Evolutionary conservation across 1,140 invertebrate genomes (phyloP).

Genomic region (Radopholus similis): DNA sequence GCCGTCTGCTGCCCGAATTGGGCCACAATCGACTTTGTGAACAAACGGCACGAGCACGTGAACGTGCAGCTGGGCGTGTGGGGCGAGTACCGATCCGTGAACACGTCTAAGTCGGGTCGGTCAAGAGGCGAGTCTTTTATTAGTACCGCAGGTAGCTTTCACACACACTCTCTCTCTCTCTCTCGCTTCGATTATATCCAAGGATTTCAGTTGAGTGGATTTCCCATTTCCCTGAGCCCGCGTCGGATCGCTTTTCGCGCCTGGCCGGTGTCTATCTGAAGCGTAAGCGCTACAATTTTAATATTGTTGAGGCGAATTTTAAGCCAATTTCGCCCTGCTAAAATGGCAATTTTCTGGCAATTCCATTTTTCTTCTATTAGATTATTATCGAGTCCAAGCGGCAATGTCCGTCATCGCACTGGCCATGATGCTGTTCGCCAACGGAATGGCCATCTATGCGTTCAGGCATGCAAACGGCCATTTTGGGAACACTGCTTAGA

Average conservation of each 20-base stretch:
- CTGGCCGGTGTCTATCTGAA: conserved; percentile 48
- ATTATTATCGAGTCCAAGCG: conserved; percentile 56
- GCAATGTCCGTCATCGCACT: conserved; percentile 47
- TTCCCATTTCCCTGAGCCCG: conserved; percentile 51
- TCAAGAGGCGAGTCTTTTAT: background rate
- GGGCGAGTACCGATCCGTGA: conserved; percentile 52
- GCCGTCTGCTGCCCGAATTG: conserved; percentile 44
- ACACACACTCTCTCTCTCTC: no score
- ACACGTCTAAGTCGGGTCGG: conserved; percentile 24
- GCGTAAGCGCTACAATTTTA: conserved; percentile 28
- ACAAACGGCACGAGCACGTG: conserved; percentile 45
- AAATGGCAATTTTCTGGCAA: background rate
- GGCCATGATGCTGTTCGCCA: conserved; percentile 41
- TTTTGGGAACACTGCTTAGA: background rate
- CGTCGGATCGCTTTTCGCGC: conserved; percentile 37
- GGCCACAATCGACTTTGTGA: conserved; percentile 50
- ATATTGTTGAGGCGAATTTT: background rate
- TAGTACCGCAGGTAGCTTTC: no score
- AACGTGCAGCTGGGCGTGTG: conserved; percentile 53
- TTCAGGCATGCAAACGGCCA: conserved; percentile 31
- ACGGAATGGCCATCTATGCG: conserved; percentile 48
- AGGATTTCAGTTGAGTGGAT: conserved; percentile 46
- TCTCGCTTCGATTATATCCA: background rate
- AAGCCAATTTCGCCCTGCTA: background rate
- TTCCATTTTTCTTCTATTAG: conserved; percentile 31